Conservation (phyloP, 2,888 invertebrate species). For the Hydrotaea cyrtoneurina region DNA sequence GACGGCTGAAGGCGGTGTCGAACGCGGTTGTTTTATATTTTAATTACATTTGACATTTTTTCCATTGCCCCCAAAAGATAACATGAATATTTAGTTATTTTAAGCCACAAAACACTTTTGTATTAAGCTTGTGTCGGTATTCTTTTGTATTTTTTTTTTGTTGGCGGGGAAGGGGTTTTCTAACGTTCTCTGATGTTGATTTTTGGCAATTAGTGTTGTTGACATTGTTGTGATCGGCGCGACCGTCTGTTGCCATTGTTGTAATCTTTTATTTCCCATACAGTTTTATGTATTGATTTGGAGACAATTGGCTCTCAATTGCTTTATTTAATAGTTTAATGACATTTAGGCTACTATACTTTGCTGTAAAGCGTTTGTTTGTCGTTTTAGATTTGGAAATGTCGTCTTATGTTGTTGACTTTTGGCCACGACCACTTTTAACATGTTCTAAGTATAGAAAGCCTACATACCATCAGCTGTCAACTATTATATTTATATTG, state of each 20-base stretch:
- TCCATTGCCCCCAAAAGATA: conserved; percentile 11
- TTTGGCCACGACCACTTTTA: background rate
- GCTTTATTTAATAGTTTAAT: background rate
- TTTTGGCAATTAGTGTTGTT: conserved; percentile 58
- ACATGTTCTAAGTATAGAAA: too few species aligned
- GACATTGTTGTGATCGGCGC: background rate
- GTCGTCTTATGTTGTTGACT: background rate
- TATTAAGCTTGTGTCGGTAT: conserved; percentile 5
- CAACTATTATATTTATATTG: background rate
- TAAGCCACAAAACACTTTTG: conserved; percentile 8
- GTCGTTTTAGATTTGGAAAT: background rate
- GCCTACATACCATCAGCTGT: background rate
- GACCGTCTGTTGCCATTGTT: background rate
- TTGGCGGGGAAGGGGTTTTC: background rate
- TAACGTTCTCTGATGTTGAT: background rate
- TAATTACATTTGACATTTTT: conserved; percentile 36
- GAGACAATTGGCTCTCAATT: conserved; percentile 9
- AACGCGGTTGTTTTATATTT: conserved; percentile 6
- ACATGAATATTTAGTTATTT: conserved; percentile 26
- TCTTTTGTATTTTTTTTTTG: background rate
- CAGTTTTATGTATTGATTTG: background rate
- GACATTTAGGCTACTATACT: conserved; percentile 1
- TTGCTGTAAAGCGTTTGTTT: background rate
- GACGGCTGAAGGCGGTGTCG: background rate
- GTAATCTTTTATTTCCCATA: conserved; percentile 2